Percentiles rank a stretch among this genome's conserved stretches.
phyloP scores from a whole-genome alignment of 2,113 vertebrate genomes.

The Tamias sibiricus region DNA sequence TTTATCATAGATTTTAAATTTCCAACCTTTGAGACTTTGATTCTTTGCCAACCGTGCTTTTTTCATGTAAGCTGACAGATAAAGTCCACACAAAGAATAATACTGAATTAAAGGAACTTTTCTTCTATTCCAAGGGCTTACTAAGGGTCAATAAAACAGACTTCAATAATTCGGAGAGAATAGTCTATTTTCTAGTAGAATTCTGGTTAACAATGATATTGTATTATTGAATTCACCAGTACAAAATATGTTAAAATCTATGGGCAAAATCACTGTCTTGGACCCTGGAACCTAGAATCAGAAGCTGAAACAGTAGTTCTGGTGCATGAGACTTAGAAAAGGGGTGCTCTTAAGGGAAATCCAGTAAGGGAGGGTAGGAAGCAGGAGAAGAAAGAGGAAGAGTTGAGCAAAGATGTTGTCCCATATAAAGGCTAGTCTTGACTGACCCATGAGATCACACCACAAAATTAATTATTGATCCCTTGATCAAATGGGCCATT shows the following conservation, averaged over 20 bases:
- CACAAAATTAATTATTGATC: background rate
- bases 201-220: slow-evolving; percentile 72
- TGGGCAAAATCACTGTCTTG: background rate
- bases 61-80: slow-evolving; percentile 42
- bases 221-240: background rate
- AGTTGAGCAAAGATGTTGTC: background rate
- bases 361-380: background rate
- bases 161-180: slow-evolving; percentile 64
- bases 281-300: background rate
- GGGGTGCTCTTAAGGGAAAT: background rate
- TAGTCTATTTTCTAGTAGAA: slow-evolving; percentile 66
- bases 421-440: background rate
- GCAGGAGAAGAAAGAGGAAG: background rate
- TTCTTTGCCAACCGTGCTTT: background rate
- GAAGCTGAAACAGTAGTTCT: background rate
- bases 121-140: slow-evolving; percentile 63
- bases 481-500: background rate
- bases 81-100: slow-evolving; percentile 53
- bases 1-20: slow-evolving; percentile 61
- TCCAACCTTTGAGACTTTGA: slow-evolving; percentile 61
- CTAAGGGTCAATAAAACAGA: slow-evolving; percentile 73
- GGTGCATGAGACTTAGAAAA: background rate
- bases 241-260: slow-evolving; percentile 17
- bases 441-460: background rate
- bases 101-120: slow-evolving; percentile 51